A percentile compares a stretch with the other conserved stretches of the same genome.
phyloP scores from a whole-genome alignment of 2,888 invertebrate species.

The Perizoma affinitatum region DNA sequence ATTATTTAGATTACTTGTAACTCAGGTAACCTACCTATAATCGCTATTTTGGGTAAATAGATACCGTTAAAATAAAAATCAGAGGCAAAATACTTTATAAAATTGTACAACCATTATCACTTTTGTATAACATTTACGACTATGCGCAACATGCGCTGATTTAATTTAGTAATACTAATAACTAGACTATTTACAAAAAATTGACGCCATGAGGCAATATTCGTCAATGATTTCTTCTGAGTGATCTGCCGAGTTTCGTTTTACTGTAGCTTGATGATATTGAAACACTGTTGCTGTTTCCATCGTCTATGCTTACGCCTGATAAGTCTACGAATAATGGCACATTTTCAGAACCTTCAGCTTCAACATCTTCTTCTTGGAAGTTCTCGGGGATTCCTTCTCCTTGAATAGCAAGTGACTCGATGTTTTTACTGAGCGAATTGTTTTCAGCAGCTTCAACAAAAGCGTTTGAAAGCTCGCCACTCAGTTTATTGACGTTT shows the following conservation, averaged over 20 bases:
- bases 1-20: too few relatives aligned
- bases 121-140: constrained; percentile 74
- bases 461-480: constrained; percentile 92
- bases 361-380: constrained; percentile 57
- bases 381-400: constrained; percentile 76
- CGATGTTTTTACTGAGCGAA: constrained; percentile 86
- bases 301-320: constrained; percentile 69
- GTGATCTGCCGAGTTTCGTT: constrained; percentile 78
- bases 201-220: constrained; percentile 51
- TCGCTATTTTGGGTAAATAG: too few relatives aligned
- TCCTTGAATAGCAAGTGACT: constrained; percentile 82
- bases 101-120: constrained; percentile 81
- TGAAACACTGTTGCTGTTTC: constrained; percentile 69
- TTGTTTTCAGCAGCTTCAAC: constrained; percentile 95
- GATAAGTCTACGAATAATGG: constrained; percentile 81
- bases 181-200: constrained; percentile 78
- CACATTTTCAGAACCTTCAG: constrained; percentile 79
- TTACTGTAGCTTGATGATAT: constrained; percentile 81
- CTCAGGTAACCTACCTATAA: too few relatives aligned
- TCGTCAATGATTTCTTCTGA: constrained; percentile 73
- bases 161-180: constrained; percentile 81
- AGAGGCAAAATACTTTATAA: constrained; percentile 68
- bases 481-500: constrained; percentile 90
- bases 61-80: constrained; percentile 3
- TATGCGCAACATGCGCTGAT: constrained; percentile 70